phyloP scores from a whole-genome alignment of 2,113 vertebrate species.

The Catharus bicknelli region DNA sequence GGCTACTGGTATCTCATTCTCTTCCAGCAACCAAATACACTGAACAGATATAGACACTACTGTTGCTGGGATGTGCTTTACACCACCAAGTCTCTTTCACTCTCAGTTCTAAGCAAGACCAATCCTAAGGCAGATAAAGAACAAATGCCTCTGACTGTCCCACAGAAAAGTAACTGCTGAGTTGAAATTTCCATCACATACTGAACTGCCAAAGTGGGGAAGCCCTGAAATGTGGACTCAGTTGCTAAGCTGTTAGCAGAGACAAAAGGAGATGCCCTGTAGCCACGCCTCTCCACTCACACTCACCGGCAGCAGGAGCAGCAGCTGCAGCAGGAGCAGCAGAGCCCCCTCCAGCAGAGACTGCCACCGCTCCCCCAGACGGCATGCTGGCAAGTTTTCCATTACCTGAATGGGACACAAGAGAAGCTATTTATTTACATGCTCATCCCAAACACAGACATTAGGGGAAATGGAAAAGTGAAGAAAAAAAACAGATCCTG shows the following conservation, averaged over 20 bases:
- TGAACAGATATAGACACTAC: neutral
- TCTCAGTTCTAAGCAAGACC: neutral
- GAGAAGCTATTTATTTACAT: neutral
- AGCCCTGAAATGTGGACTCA: neutral
- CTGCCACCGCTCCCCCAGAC: conserved; percentile 83
- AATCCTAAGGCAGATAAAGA: neutral
- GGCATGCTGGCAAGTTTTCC: conserved; percentile 92
- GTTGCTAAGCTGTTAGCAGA: neutral
- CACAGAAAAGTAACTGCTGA: neutral
- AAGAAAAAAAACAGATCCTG: no score
- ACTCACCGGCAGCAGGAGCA: conserved; percentile 75
- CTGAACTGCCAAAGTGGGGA: neutral
- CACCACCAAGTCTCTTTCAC: neutral
- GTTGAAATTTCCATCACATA: neutral
- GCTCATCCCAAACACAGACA: neutral
- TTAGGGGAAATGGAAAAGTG: neutral
- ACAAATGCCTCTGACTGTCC: neutral
- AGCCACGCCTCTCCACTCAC: rapidly evolving
- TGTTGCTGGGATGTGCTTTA: neutral
- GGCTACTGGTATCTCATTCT: neutral
- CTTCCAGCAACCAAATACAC: neutral
- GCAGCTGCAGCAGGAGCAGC: conserved; percentile 83
- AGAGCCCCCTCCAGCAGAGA: conserved; percentile 78
- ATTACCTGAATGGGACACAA: conserved; percentile 74
- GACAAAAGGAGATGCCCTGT: rapidly evolving